Base-by-base conservation (phyloP, 2,797 vertebrate species). In the Enteromius viviparus region DNA sequence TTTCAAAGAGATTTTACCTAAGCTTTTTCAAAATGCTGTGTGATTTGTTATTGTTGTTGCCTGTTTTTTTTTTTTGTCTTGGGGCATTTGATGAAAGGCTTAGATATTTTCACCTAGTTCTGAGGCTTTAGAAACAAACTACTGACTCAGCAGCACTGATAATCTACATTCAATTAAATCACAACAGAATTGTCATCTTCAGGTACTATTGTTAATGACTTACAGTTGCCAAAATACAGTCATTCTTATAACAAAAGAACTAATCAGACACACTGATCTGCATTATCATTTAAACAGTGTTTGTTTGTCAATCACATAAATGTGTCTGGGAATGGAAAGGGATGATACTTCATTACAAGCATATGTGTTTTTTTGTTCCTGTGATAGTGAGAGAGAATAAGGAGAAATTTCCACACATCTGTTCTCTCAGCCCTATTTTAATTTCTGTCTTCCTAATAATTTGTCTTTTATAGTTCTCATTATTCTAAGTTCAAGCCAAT, bases 391-490 rank as follows among this genome's bases (percentile, higher is more conserved):
- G 53, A 37, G 75, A 6, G 76, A 64, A 78, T 71, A 45, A 21
- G 15, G 51, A 83, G 82, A 70, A 78, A 78, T 69, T 81, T 47
- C 11, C 19, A 60, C 21, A n/a, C 53, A n/a, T 55, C 9, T 23
- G 23, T 29, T 62, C 3, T 6, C 26, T 47, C 60, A 62, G 12
- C 29, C 6, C 12, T 6, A 15, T 64, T 64, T 17, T 1, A 9
- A 32, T 32, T 17, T 64, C 62, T 17, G 26, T 64, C 21, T 49
- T 53, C 14, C 26, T 68, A 37, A 47, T 51, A 21, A 7, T 71
- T 5, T 65, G 21, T 78, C 21, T 34, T 21, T 45, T 21, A 40
- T 78, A 77, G 47, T 58, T 29, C 1, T 29, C 66, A 21, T 58
- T 80, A 80, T 60, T 70, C 19, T 37, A 17, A 65, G 62, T 55